Evolutionary conservation across 1,140 invertebrate genomes (phyloP), one percentile per base, ranked within the genome.

Genomic region (Ips typographus): DNA sequence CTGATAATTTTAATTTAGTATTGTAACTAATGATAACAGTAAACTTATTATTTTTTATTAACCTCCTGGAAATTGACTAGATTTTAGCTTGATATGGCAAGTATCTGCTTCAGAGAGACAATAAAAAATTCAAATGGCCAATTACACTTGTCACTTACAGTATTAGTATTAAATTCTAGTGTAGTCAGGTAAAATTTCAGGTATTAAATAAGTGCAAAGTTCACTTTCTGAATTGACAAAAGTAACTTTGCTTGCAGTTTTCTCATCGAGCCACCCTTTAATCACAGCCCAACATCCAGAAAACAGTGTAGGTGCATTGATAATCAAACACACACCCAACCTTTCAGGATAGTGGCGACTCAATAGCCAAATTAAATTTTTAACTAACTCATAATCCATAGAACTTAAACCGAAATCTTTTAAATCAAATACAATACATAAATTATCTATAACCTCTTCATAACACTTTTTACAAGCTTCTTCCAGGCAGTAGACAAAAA

Each of bases 301-400:
- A 78, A 91, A 92, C 42, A 91, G 80, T 1, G 85, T 77, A 36
- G 90, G 88, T 7, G 89, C 84, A 82, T 91, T 91, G 64, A 89
- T 84, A 56, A 91, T 87, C 2, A 91, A 80, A 74, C 89, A 91
- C 51, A 90, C 82, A 2, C 90, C 90, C 51, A 92, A 82, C n/a
- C 90, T 82, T 76, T 92, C 90, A 4, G 90, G 90, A 79, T 90
- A 92, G 76, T 91, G 89, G 69, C 86, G 84, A 71, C 88, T 88
- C 2, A 91, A 81, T 37, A 91, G 79, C 89, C 89, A 91, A 53
- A 92, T 91, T 36, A 92, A 78, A 75, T 91, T 91, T 77, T 91
- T 90, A 1, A 91, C 84, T 62, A 91, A 83, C 77, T 90, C 89
- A 77, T 91, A 91, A 74, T 91, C 89, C 90, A 91, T 91, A 75